Evolutionary conservation across 1,140 invertebrate species (phyloP), one percentile per base, ranked within the genome.

Genomic region (Cotesia chilonis): DNA sequence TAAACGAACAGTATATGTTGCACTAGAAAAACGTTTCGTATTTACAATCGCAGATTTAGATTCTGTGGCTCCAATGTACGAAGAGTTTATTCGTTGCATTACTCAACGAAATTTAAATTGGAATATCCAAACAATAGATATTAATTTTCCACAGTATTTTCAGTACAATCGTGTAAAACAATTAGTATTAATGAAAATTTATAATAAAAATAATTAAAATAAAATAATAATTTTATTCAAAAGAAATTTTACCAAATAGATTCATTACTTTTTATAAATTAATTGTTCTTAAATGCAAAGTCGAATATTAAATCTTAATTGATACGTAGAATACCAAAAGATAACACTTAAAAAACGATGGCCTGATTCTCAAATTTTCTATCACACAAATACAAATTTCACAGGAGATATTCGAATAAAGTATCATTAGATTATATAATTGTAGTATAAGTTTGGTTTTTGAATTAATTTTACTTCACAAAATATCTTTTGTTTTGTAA

Each of bases 11-110:
- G 84, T 94, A n/a, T 95, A 92, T 75, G 87, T 97, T 35, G 92
- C 94, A 3, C 79, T 97, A 57, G 95, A 97, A 80, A 96, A 96
- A 85, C 90, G 94, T 59, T 95, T 91, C 81, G 94, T 96, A 3
- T 96, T 96, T 77, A 95, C 94, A 4, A 83, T 94, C 70, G 88
- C 90, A 1, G 93, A 95, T 78, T 89, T 94, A 79, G 94, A 95
- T 73, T 90, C 91, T 0, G 90, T 91, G 28, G 94, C 95, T 3
- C 94, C 94, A 0, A 95, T 94, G 87, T 96, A 93, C 78, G 94
- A 95, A 78, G 92, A 94, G 85, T 96, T 95, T 85, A 81, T 93
- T 9, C 87, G 88, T 5, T 85, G 89, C 61, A 79, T 94, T 63
- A 81, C 87, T 66, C 83, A 84, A 71, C 68, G 83, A 4, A 84